phyloP scores from a whole-genome alignment of 2,113 vertebrate genomes.

The pig (Sus scrofa) region DNA sequence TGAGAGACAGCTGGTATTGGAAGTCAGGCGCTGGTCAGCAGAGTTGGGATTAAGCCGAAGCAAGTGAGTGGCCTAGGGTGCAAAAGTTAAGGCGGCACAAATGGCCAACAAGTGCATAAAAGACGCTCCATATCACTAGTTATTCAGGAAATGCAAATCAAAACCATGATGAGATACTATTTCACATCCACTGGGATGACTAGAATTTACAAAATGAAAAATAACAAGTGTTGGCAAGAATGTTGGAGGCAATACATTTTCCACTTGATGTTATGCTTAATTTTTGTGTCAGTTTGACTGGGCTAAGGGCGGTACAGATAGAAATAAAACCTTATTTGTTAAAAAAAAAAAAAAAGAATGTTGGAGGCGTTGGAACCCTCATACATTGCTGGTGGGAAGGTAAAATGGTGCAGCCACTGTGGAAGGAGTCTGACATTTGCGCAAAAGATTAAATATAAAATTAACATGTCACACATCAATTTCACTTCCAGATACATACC shows the following conservation, averaged over 20 bases:
- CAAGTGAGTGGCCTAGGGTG: not conserved
- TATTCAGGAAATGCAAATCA: not conserved
- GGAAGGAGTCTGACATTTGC: conserved; percentile 15
- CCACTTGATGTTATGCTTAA: not conserved
- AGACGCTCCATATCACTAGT: not conserved
- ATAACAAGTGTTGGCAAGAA: not conserved
- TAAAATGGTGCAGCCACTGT: not conserved
- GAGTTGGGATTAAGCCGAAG: not conserved
- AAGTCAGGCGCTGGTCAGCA: not conserved
- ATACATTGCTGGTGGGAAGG: not conserved
- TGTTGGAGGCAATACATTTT: not conserved
- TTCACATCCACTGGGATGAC: not conserved
- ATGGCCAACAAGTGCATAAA: not conserved
- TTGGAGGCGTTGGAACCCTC: not conserved
- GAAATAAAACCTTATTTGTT: not conserved
- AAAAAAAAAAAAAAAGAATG: no score
- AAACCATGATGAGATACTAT: not conserved
- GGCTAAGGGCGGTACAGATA: not conserved
- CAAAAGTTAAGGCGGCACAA: not conserved
- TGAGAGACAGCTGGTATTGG: not conserved
- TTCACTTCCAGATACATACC: not conserved
- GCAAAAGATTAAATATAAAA: conserved; percentile 1
- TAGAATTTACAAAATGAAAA: conserved; percentile 10
- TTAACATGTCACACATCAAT: not conserved
- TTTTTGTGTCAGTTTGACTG: not conserved